A percentile compares a stretch with the other conserved stretches of the same genome.
phyloP scores from a whole-genome alignment of 1,140 invertebrate species.

The Centruroides vittatus region DNA sequence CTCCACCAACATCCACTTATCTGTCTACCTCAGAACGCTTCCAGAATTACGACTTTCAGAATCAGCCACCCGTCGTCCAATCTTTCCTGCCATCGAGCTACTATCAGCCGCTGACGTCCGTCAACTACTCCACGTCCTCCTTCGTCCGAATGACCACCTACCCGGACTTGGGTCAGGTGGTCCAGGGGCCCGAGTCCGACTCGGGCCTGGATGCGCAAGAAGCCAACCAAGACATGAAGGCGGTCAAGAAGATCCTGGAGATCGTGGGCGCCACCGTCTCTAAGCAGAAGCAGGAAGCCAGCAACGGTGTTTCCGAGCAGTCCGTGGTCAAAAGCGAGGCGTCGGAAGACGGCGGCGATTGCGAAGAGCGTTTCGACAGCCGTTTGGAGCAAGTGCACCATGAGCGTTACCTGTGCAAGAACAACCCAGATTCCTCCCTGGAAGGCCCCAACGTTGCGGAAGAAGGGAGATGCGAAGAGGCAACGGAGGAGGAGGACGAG shows the following conservation, averaged over 20 bases:
- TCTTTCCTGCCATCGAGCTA: conserved; percentile 7
- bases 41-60: neutral
- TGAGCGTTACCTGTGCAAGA: conserved; percentile 38
- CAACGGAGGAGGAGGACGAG: conserved; percentile 3
- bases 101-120: conserved; percentile 9
- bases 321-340: no score
- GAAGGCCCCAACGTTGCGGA: no score
- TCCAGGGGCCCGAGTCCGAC: conserved; percentile 3
- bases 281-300: conserved; percentile 29
- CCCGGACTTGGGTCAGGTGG: conserved; percentile 12
- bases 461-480: no score
- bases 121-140: neutral
- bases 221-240: conserved; percentile 34
- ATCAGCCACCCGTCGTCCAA: neutral
- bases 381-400: conserved; percentile 56
- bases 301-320: no score
- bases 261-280: conserved; percentile 62
- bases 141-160: conserved; percentile 2
- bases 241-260: conserved; percentile 54
- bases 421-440: no score
- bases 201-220: no score
- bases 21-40: conserved; percentile 5
- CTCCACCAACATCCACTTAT: conserved; percentile 5
- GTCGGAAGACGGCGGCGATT: no score
- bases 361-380: conserved; percentile 21